Evolutionary conservation across 2,797 vertebrate species (phyloP).

Genomic region (Numenius phaeopus): DNA sequence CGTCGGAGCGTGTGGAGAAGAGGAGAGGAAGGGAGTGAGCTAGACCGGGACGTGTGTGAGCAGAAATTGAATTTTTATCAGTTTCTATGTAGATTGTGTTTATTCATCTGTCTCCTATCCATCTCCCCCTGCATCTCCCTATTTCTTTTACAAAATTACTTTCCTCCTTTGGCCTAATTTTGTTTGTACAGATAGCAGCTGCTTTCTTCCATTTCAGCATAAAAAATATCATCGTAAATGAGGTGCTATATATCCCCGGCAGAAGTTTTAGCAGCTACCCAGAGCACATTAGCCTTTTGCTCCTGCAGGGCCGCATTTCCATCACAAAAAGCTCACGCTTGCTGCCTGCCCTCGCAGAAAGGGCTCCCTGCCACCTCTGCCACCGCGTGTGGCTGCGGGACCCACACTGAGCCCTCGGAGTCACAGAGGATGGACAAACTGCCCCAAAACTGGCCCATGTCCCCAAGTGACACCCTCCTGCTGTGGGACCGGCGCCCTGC

Average conservation of each 20-base stretch:
- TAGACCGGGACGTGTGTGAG: conserved; percentile 39
- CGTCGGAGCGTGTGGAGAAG: neutral
- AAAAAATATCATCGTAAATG: neutral
- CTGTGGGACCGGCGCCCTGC: neutral
- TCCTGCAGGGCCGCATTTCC: neutral
- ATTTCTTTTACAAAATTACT: conserved; percentile 72
- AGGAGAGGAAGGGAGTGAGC: conserved; percentile 54
- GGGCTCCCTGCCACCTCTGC: neutral
- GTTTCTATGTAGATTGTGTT: conserved; percentile 73
- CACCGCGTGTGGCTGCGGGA: rapidly evolving
- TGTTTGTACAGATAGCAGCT: conserved; percentile 70
- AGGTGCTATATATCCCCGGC: neutral
- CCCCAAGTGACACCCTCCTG: neutral
- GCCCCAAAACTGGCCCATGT: neutral
- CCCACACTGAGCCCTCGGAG: rapidly evolving
- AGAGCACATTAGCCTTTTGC: neutral
- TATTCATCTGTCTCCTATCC: conserved; percentile 74
- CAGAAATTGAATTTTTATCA: conserved; percentile 76
- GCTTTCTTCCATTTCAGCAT: conserved; percentile 56
- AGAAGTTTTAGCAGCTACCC: neutral
- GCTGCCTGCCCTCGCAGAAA: neutral
- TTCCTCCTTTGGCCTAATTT: conserved; percentile 74
- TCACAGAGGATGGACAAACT: rapidly evolving
- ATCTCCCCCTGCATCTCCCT: conserved; percentile 63
- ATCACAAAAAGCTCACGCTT: neutral